These are phyloP conservation scores for Phylloscopus whistleri DNA, from an alignment of 2,113 vertebrate genomes.

Conservation along the genomic window DNA sequence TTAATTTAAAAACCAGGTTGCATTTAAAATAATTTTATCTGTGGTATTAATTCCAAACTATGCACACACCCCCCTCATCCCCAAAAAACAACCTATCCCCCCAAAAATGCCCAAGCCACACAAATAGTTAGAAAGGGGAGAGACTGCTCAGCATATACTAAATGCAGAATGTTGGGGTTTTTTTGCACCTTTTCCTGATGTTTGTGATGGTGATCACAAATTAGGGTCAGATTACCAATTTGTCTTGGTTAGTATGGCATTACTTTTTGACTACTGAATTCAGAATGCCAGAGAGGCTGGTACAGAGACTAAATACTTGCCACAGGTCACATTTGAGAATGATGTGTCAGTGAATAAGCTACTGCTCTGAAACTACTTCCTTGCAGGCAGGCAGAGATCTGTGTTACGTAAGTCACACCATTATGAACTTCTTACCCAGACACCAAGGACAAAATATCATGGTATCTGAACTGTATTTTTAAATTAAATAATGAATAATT, in stretches of 20 bases:
- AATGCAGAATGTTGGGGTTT: accelerated
- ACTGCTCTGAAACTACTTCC: background rate
- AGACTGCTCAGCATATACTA: background rate
- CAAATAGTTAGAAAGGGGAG: background rate
- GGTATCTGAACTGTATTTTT: background rate
- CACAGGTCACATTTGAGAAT: background rate
- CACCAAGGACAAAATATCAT: background rate
- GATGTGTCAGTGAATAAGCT: background rate
- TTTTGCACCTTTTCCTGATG: background rate
- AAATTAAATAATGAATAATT: background rate
- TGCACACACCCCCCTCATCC: accelerated
- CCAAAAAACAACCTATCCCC: accelerated
- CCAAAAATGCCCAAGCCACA: background rate
- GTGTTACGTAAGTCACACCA: background rate
- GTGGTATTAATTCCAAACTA: background rate
- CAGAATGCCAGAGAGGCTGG: background rate
- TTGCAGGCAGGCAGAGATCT: background rate
- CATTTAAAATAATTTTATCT: background rate
- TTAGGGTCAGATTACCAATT: background rate
- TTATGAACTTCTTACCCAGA: background rate
- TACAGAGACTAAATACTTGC: background rate
- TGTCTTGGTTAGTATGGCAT: background rate
- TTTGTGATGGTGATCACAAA: background rate
- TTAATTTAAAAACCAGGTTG: background rate
- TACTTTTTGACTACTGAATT: background rate